Evolutionary conservation across 23 tunicate species (phyloP).

Genomic region (Corella eumyota): DNA sequence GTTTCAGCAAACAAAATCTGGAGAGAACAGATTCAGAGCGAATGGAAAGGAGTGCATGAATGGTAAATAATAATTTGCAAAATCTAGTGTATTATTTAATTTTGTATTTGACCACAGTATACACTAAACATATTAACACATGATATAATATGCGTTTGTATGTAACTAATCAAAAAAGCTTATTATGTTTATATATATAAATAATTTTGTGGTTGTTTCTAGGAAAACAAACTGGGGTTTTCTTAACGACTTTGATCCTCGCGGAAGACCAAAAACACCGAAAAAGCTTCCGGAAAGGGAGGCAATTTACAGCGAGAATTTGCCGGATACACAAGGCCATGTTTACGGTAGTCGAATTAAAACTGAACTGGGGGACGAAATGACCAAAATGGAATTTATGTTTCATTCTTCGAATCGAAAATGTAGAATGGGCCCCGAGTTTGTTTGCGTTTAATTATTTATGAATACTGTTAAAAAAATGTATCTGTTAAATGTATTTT

Average conservation of each 20-base stretch:
- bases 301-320: slow-evolving; percentile 25
- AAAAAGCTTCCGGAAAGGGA: slow-evolving; percentile 32
- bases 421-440: slow-evolving; percentile 50
- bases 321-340: slow-evolving; percentile 71
- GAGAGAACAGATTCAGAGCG: slow-evolving; percentile 68
- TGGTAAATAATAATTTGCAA: no score
- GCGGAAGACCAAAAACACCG: slow-evolving; percentile 64
- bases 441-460: slow-evolving; percentile 22
- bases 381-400: slow-evolving; percentile 66
- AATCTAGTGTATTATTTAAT: no score
- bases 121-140: no score
- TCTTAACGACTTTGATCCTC: slow-evolving; percentile 60
- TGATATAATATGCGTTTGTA: no score
- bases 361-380: slow-evolving; percentile 47
- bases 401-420: slow-evolving; percentile 53
- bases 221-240: slow-evolving; percentile 66
- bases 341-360: slow-evolving; percentile 64
- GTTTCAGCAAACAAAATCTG: slow-evolving; percentile 68
- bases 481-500: no score
- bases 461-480: no score
- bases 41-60: slow-evolving; percentile 71
- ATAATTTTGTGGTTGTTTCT: no score
- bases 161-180: no score
- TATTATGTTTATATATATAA: not conserved
- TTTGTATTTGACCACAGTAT: no score